Base-by-base conservation (phyloP, 1,140 invertebrate genomes). In the Ridgeia piscesae region DNA sequence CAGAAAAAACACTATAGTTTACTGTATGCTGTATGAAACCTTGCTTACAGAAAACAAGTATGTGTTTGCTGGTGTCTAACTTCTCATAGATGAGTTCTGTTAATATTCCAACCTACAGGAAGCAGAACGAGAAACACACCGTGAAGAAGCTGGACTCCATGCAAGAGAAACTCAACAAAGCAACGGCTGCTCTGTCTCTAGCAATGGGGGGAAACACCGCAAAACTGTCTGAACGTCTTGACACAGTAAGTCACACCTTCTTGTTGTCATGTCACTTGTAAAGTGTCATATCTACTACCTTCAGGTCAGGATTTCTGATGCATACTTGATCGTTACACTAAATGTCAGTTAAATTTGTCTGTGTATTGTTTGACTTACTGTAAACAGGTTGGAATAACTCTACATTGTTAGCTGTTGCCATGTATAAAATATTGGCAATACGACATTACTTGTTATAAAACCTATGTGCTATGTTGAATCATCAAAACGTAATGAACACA, bases 91-190 rank as follows among this genome's bases (percentile, higher is more conserved):
- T 21, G 58, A 77, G 11, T 77, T 8, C 2, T 14, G 58, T 77
- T 4, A 92, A 91, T 34, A 11, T 91, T 48, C 34, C n/a, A 42
- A 14, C 34, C 34, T 94, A 34, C 93, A 95, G 95, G 89, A 95
- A 96, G 93, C 93, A 94, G 31, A 94, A 95, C 94, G 95, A 95
- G 93, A 93, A 93, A 88, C 92, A 90, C 2, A 95, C 94, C 11
- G 91, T 89, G 88, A 95, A 95, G 88, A 95, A 94, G 92, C 89
- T 95, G 34, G 93, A 94, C 89, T 93, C 94, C 92, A 92, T 95
- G 8, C 95, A 95, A 91, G 95, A 96, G 91, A 96, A 96, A 91
- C 88, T 96, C 35, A 94, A 94, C 42, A 91, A 95, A 34, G 95
- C 95, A 17, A 95, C 95, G 35, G 93, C 94, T 6, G 94, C 95